Evolutionary conservation across 2,888 invertebrate genomes (phyloP).

Genomic region (Cremastinae sp.): DNA sequence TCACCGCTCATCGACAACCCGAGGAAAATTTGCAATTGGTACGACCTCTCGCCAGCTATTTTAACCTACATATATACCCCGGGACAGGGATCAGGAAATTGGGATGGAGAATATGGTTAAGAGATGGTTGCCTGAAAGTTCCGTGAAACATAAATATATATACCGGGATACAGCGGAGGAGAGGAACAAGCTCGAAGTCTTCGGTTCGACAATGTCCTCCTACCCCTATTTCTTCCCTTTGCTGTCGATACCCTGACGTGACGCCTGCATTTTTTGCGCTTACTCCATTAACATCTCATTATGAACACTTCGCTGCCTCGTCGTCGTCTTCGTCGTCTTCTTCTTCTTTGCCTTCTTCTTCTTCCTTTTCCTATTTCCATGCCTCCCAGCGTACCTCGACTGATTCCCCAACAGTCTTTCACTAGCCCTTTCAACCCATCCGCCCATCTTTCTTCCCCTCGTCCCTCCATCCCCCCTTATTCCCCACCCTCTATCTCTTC

Average conservation of each 20-base stretch:
- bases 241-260: slow-evolving; percentile 77
- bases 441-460: slow-evolving; percentile 27
- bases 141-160: slow-evolving; percentile 37
- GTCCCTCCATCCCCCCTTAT: slow-evolving; percentile 46
- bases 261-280: slow-evolving; percentile 74
- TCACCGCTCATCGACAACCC: slow-evolving; percentile 18
- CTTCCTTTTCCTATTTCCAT: slow-evolving; percentile 43
- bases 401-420: slow-evolving; percentile 33
- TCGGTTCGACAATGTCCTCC: slow-evolving; percentile 34
- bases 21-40: slow-evolving; percentile 52
- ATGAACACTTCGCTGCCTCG: slow-evolving; percentile 76
- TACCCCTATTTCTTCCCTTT: slow-evolving; percentile 7
- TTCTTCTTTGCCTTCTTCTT: slow-evolving; percentile 44
- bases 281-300: slow-evolving; percentile 80
- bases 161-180: background rate
- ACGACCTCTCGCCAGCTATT: slow-evolving; percentile 47
- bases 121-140: slow-evolving; percentile 44
- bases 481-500: slow-evolving; percentile 37
- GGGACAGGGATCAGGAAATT: slow-evolving; percentile 14
- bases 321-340: slow-evolving; percentile 57
- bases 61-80: slow-evolving; percentile 15
- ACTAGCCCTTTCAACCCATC: slow-evolving; percentile 53
- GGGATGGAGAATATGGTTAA: slow-evolving; percentile 32
- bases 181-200: slow-evolving; percentile 54
- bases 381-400: slow-evolving; percentile 42